Base-by-base conservation (phyloP, 2,888 invertebrate genomes). In the Idaea dimidiata region DNA sequence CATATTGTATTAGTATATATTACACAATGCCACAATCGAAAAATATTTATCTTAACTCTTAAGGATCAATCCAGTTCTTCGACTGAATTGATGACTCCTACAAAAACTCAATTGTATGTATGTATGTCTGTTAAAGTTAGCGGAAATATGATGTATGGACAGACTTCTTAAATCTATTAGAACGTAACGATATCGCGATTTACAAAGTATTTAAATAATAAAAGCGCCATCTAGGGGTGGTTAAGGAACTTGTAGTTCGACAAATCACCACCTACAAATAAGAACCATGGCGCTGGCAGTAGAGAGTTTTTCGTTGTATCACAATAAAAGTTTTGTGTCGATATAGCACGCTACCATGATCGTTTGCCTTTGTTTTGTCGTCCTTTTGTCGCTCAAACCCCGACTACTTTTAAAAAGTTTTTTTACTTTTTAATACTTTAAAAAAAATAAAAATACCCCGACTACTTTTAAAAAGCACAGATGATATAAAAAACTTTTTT, bases 1-100 rank as follows among this genome's bases (percentile, higher is more conserved):
- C n/a, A n/a, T n/a, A n/a, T n/a, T n/a, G n/a, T n/a, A n/a, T n/a
- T n/a, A n/a, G n/a, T n/a, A n/a, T n/a, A n/a, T n/a, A n/a, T n/a
- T n/a, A n/a, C n/a, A n/a, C n/a, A n/a, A n/a, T n/a, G n/a, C n/a
- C n/a, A n/a, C n/a, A n/a, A n/a, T n/a, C n/a, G n/a, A n/a, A n/a
- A n/a, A n/a, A n/a, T n/a, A n/a, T 65, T 62, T 43, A 60, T 54
- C 54, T 59, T 66, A 69, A 66, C 63, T 63, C 63, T 62, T 67
- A 63, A 63, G 43, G 43, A 43, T 43, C 43, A 43, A 43, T 43
- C 10, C 43, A 43, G 43, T 43, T 43, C 43, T 7, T 14, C 3
- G 43, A 43, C 43, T 10, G 43, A 43, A 43, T 43, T 43, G 43
- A 43, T 43, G 43, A 43, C 43, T 43, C 43, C 43, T 43, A 43